A percentile compares a stretch with the other conserved stretches of the same genome.
phyloP scores from a whole-genome alignment of 1,140 invertebrate genomes.

The Oryzaephilus surinamensis region DNA sequence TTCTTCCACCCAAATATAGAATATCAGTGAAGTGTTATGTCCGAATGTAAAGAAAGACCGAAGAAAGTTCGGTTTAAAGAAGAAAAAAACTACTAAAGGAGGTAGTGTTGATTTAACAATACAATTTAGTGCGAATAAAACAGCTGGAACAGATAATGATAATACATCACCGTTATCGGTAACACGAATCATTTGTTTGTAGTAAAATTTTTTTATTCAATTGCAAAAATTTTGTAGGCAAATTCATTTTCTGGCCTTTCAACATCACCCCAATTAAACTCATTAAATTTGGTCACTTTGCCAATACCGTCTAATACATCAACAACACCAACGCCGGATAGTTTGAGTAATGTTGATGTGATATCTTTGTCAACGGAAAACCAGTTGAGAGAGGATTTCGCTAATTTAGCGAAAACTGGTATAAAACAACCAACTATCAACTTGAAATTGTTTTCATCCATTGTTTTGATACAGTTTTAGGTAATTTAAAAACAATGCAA shows the following conservation, averaged over 20 bases:
- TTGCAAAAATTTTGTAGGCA: slow-evolving; percentile 14
- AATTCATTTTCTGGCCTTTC: slow-evolving; percentile 22
- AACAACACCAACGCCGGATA: slow-evolving; percentile 23
- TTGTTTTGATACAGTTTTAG: slow-evolving; percentile 41
- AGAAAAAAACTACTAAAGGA: slow-evolving; percentile 53
- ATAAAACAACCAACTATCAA: slow-evolving; percentile 12
- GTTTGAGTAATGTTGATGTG: slow-evolving; percentile 27
- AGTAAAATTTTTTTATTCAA: slow-evolving; percentile 5
- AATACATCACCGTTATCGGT: slow-evolving; percentile 36
- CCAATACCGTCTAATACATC: slow-evolving; percentile 17
- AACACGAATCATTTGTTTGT: slow-evolving; percentile 18
- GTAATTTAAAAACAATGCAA: slow-evolving; percentile 41
- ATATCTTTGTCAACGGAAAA: slow-evolving; percentile 41
- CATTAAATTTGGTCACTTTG: slow-evolving; percentile 13
- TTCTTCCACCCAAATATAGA: no score
- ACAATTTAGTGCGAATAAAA: slow-evolving; percentile 26
- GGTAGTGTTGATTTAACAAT: slow-evolving; percentile 49
- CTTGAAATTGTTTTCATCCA: neutral
- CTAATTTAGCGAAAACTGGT: slow-evolving; percentile 55
- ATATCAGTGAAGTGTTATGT: slow-evolving; percentile 44
- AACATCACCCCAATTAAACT: slow-evolving; percentile 15
- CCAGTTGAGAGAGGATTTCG: slow-evolving; percentile 55
- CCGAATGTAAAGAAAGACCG: slow-evolving; percentile 57
- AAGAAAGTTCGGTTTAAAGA: slow-evolving; percentile 56
- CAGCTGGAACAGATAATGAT: slow-evolving; percentile 22